These are phyloP conservation scores for Bombus picipes DNA, from an alignment of 1,140 invertebrate species.

Conservation along the genomic window DNA sequence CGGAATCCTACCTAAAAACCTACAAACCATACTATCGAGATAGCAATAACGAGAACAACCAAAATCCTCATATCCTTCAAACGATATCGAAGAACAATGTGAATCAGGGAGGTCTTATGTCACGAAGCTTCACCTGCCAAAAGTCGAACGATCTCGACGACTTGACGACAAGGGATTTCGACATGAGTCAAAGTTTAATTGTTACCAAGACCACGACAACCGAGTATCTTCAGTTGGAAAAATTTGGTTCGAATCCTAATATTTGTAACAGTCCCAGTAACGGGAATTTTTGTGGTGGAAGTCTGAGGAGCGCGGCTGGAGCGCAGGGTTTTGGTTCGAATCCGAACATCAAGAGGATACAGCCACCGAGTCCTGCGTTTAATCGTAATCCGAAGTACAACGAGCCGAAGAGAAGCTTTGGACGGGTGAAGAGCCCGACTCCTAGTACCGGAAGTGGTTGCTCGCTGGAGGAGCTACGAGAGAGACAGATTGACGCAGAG, in stretches of 20 bases:
- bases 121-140: slow-evolving; percentile 75
- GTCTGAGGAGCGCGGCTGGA: slow-evolving; percentile 63
- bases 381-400: slow-evolving; percentile 83
- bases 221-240: slow-evolving; percentile 77
- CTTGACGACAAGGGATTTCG: slow-evolving; percentile 71
- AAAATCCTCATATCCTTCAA: slow-evolving; percentile 11
- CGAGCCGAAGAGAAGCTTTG: slow-evolving; percentile 71
- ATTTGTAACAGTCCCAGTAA: slow-evolving; percentile 68
- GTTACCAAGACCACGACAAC: slow-evolving; percentile 80
- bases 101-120: slow-evolving; percentile 71
- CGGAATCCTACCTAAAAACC: slow-evolving; percentile 73
- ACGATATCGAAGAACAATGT: slow-evolving; percentile 46
- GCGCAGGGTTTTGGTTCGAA: slow-evolving; percentile 69
- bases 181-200: slow-evolving; percentile 81
- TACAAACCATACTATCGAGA: slow-evolving; percentile 70
- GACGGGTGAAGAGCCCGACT: slow-evolving; percentile 74
- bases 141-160: slow-evolving; percentile 72
- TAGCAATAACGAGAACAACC: slow-evolving; percentile 71
- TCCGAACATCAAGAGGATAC: slow-evolving; percentile 74
- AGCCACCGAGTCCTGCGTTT: slow-evolving; percentile 82
- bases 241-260: slow-evolving; percentile 76
- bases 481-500: slow-evolving; percentile 79
- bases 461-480: slow-evolving; percentile 80
- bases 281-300: slow-evolving; percentile 49
- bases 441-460: slow-evolving; percentile 74